Conservation (phyloP, 2,113 vertebrate genomes). For the Cinclus cinclus region DNA sequence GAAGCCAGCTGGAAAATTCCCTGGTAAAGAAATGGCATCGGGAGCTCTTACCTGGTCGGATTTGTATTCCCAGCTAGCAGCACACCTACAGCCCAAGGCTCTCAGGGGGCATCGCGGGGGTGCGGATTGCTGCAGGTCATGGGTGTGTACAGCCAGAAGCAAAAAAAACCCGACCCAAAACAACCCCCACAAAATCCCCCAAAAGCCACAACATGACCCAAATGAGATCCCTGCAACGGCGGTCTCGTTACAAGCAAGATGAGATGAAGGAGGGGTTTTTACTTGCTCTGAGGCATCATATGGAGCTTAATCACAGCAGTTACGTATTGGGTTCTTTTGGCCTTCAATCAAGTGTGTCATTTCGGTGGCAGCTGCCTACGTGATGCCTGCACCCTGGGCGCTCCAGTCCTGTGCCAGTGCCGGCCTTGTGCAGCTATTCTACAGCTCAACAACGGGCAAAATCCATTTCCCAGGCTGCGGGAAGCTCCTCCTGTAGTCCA, state of each 20-base stretch:
- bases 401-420: conserved; percentile 27
- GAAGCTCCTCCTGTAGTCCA: background rate
- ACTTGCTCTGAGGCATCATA: conserved; percentile 65
- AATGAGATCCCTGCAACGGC: conserved; percentile 38
- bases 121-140: conserved; percentile 34
- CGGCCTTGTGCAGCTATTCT: conserved; percentile 23
- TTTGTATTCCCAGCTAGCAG: conserved; percentile 24
- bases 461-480: background rate
- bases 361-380: conserved; percentile 66
- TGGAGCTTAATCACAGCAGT: conserved; percentile 66
- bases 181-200: background rate
- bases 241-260: conserved; percentile 42
- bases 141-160: conserved; percentile 46
- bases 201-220: conserved; percentile 50
- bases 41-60: conserved; percentile 48
- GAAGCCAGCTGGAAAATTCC: background rate
- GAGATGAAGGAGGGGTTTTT: conserved; percentile 61
- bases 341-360: conserved; percentile 66
- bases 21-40: background rate
- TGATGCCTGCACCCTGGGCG: conserved; percentile 51
- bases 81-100: conserved; percentile 50
- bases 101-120: conserved; percentile 5
- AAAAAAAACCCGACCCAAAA: background rate
- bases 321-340: conserved; percentile 66
- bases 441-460: background rate